Evolutionary conservation across 1,140 invertebrate species (phyloP), one percentile per base, ranked within the genome.

Genomic region (Lepidotrigona ventralis): DNA sequence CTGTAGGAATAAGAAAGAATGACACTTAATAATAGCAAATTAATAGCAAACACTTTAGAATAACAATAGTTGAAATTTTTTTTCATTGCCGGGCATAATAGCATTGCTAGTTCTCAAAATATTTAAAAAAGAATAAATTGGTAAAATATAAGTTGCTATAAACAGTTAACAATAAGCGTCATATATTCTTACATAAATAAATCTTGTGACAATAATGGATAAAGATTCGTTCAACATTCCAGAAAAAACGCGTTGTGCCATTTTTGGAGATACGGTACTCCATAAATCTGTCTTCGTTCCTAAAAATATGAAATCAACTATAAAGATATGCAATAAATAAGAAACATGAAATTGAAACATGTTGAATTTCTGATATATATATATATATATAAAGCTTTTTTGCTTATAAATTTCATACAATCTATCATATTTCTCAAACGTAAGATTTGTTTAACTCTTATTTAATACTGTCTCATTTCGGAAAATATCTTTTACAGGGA

Each of bases 181-280:
- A 83, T 56, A 72, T 73, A 68, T 72, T 58, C 87, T 91, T 94
- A 97, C 96, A 91, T 97, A 96, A 66, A 96, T 96, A 91, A 97
- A 97, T 82, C 97, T 95, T 0, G 96, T 95, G 8, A 96, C 96
- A 23, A 97, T 92, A 79, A 97, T 97, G 11, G 96, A 96, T 4
- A 97, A 93, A 0, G 97, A 97, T 92, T 97, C 97, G 89, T 97
- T 97, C 2, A 97, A 91, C 96, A 97, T 97, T 39, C 97, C 97
- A 12, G 96, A 95, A 89, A 97, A 97, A 39, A 97, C 95, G 76
- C 97, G 95, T 91, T 97, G 96, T 0, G 97, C 97, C 96, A 97
- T 97, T 93, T 96, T 96, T 1, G 97, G 97, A 5, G 97, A 96
- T 11, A 97, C 96, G 0, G 97, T 97, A 84, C 96, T 96, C 97